Base-by-base conservation (phyloP, 1,140 invertebrate species). In the Hylyphantes graminicola region DNA sequence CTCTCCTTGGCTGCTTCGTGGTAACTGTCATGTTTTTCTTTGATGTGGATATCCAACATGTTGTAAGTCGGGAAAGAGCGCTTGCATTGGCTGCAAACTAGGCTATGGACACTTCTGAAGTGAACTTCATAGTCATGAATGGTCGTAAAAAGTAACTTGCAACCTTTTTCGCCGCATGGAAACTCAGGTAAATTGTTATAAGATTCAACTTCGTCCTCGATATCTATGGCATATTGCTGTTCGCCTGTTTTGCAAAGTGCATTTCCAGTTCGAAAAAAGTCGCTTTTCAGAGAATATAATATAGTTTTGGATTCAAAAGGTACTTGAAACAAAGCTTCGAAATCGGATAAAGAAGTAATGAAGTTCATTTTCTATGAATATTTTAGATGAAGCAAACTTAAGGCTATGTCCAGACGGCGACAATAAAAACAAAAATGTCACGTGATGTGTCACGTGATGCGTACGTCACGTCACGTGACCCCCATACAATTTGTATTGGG, bases 81-180 rank as follows among this genome's bases (percentile, higher is more conserved):
- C 48, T 83, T 83, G 48, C 80, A 83, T 74, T 74, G 50, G 50
- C 57, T 83, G 13, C 80, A 83, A n/a, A 83, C 72, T 54, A 83
- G 50, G 19, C 57, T 51, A 11, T 83, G 80, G 19, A 61, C 70
- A 50, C 80, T 83, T 64, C 61, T 55, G 50, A 64, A 83, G 67
- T 83, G 80, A 54, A 83, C 57, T 65, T 83, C 80, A 57, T 83
- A 83, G 0, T 83, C 80, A 83, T 73, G 80, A 48, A 83, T 48
- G 48, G 59, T 64, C 8, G 70, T 64, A 74, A 83, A 83, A 54
- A n/a, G 19, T 4, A 61, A 59, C 13, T 63, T 48, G 17, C 80
- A 83, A 19, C 80, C 61, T 19, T n/a, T 48, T 67, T 83, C 72
- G 7, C 80, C 70, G 75, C 80, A 83, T 64, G 70, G 80, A 67